These are phyloP conservation scores for Gallinago stenura DNA, from an alignment of 2,797 vertebrate species.

Conservation along the genomic window DNA sequence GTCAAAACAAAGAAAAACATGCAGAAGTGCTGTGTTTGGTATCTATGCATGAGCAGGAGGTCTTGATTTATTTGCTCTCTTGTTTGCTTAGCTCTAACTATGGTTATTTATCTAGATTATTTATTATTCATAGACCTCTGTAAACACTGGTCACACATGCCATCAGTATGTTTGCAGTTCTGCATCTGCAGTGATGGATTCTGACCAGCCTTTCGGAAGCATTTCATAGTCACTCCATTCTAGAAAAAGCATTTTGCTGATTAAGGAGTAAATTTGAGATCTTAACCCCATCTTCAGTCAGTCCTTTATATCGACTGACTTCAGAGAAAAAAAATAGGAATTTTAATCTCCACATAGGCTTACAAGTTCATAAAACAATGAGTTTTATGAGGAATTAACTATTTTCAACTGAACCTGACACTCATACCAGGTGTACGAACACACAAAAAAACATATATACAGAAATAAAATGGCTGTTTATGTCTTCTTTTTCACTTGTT, in stretches of 20 bases:
- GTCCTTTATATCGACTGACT: not conserved
- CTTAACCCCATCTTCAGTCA: not conserved
- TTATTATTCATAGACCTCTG: not conserved
- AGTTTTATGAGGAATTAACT: not conserved
- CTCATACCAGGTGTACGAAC: not conserved
- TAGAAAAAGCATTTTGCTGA: not conserved
- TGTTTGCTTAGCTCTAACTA: not conserved
- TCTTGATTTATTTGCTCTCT: not conserved
- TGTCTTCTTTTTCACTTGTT: not conserved
- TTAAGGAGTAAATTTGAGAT: not conserved
- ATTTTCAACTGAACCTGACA: not conserved
- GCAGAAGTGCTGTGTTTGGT: not conserved
- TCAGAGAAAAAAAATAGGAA: not conserved
- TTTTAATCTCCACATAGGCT: not conserved
- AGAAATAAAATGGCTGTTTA: not conserved
- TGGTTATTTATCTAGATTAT: conserved; percentile 20
- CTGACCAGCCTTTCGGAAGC: not conserved
- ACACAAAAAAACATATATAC: not conserved
- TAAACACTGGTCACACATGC: not conserved
- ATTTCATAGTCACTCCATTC: not conserved
- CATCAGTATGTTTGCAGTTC: not conserved
- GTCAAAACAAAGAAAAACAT: not conserved
- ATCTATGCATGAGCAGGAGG: not conserved
- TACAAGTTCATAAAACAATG: not conserved
- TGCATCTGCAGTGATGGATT: not conserved